A percentile compares a stretch with the other conserved stretches of the same genome.
Evolutionary conservation across 2,113 vertebrate species (phyloP).

Genomic region (Nematolebias whitei): DNA sequence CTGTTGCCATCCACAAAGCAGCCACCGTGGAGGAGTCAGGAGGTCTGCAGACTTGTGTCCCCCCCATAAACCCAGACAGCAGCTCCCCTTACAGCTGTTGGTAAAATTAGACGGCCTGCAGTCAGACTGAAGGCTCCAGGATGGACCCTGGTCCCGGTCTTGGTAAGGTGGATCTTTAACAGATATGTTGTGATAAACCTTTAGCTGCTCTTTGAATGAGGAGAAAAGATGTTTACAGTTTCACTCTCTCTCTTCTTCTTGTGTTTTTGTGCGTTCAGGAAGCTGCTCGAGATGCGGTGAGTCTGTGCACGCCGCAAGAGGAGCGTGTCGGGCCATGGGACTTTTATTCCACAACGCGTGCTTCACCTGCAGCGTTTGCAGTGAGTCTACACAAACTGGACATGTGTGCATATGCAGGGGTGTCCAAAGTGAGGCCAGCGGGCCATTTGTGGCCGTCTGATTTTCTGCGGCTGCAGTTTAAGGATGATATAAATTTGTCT

Average conservation of each 20-base stretch:
- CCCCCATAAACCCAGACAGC: constrained; percentile 22
- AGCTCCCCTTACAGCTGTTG: constrained; percentile 70
- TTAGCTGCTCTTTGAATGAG: no score
- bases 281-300: constrained; percentile 52
- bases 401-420: no score
- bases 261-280: no score
- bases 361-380: constrained; percentile 66
- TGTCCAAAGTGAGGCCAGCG: no score
- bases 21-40: constrained; percentile 34
- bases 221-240: no score
- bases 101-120: constrained; percentile 69
- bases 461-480: no score
- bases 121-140: constrained; percentile 30
- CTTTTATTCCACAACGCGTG: constrained; percentile 61
- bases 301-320: constrained; percentile 32
- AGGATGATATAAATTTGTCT: no score
- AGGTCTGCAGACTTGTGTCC: constrained; percentile 21
- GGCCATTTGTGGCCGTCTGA: no score
- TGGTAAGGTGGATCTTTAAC: constrained; percentile 28
- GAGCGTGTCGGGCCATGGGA: constrained; percentile 64
- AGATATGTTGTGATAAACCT: constrained; percentile 58
- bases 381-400: no score
- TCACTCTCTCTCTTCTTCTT: no score
- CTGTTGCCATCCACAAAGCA: no score
- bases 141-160: constrained; percentile 38